Conservation (phyloP, 2,888 invertebrate species). For the Alviniconcha strummeri region DNA sequence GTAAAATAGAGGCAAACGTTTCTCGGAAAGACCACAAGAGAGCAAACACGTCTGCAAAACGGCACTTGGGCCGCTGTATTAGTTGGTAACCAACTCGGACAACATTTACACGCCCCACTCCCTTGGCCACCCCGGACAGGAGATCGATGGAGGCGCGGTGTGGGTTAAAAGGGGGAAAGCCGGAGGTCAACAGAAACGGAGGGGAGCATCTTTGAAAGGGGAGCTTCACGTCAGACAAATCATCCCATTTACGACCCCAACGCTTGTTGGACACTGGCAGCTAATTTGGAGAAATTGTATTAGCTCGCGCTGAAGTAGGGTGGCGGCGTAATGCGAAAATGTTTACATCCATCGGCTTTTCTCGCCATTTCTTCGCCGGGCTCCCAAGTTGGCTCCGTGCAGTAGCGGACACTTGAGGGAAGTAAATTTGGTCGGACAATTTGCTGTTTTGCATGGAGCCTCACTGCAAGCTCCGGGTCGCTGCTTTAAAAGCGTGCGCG, state of each 20-base stretch:
- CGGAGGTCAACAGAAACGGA: slow-evolving; percentile 1
- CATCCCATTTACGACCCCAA: slow-evolving; percentile 3
- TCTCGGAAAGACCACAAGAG: neutral
- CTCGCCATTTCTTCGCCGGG: neutral
- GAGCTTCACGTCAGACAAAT: slow-evolving; percentile 9
- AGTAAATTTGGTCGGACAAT: too few species aligned
- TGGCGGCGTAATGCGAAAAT: slow-evolving; percentile 4
- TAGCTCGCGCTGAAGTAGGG: neutral
- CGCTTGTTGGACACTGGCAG: slow-evolving; percentile 13
- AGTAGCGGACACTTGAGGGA: too few species aligned
- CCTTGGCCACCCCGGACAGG: neutral
- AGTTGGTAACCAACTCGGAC: neutral
- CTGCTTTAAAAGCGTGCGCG: too few species aligned
- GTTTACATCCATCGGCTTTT: slow-evolving; percentile 1
- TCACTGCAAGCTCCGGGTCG: too few species aligned
- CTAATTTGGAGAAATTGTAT: slow-evolving; percentile 17
- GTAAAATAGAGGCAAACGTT: neutral
- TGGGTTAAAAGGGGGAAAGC: slow-evolving; percentile 22
- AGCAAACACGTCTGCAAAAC: neutral
- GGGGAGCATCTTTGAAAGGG: slow-evolving; percentile 2
- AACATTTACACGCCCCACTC: neutral
- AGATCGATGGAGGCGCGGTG: neutral
- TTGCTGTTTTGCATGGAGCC: too few species aligned
- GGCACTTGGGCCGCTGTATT: neutral
- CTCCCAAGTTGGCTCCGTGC: too few species aligned